phyloP scores from a whole-genome alignment of 2,113 vertebrate species.

The Irena cyanogastra region DNA sequence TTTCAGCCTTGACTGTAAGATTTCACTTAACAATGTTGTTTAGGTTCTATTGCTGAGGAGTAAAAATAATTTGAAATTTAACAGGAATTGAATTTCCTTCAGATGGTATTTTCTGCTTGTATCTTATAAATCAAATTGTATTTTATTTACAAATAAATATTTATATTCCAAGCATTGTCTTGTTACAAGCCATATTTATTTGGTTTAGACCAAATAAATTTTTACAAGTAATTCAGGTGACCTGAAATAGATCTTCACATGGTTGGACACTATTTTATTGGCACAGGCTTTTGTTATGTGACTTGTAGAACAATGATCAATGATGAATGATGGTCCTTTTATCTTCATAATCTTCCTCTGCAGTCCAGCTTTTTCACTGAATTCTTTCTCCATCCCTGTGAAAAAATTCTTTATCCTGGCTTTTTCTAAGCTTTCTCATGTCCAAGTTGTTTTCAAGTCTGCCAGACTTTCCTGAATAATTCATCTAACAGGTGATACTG shows the following conservation, averaged over 20 bases:
- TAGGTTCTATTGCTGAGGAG: not conserved
- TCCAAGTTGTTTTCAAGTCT: not conserved
- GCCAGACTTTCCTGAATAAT: not conserved
- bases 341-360: not conserved
- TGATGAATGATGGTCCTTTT: not conserved
- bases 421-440: not conserved
- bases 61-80: not conserved
- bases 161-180: not conserved
- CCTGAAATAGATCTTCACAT: not conserved
- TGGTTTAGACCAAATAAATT: not conserved
- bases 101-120: not conserved
- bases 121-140: not conserved
- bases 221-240: not conserved
- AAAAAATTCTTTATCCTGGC: not conserved
- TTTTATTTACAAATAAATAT: not conserved
- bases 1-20: not conserved
- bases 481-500: not conserved
- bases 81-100: not conserved
- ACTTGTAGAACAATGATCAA: not conserved
- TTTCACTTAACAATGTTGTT: not conserved
- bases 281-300: not conserved
- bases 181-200: not conserved
- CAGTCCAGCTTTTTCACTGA: not conserved
- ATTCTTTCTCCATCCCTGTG: not conserved
- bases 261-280: not conserved